Evolutionary conservation across 2,888 invertebrate genomes (phyloP).

Genomic region (Patella caerulea): DNA sequence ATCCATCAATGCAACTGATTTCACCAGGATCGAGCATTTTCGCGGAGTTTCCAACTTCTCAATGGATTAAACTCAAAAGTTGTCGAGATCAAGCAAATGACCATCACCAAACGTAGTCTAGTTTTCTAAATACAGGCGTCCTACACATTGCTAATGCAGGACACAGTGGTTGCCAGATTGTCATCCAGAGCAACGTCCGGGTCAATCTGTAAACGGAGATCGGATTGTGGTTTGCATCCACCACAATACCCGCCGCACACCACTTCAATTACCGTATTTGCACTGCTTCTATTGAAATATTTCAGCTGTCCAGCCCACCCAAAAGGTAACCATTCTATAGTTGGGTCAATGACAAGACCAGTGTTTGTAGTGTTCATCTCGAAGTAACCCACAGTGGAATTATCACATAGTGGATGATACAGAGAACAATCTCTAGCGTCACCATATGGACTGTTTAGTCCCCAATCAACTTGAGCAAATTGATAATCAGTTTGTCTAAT

Average conservation of each 20-base stretch:
- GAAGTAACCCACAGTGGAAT: not conserved
- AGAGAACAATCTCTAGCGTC: not conserved
- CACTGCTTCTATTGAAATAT: not conserved
- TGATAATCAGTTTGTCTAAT: not conserved
- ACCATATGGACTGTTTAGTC: not conserved
- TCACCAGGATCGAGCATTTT: too few species aligned
- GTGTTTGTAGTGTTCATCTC: not conserved
- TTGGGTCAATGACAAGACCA: not conserved
- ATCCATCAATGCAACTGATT: too few species aligned
- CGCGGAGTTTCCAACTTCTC: too few species aligned
- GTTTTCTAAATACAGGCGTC: too few species aligned
- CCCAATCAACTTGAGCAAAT: not conserved
- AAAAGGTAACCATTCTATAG: constrained; percentile 1
- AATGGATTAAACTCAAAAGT: too few species aligned
- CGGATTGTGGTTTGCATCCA: not conserved
- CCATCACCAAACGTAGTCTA: too few species aligned
- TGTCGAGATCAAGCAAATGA: too few species aligned
- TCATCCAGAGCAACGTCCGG: not conserved
- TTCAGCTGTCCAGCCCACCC: not conserved
- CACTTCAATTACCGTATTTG: not conserved
- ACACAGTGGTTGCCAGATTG: not conserved
- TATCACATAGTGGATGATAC: not conserved
- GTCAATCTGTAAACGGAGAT: not conserved
- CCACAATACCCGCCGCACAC: not conserved
- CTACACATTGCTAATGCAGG: not conserved